Evolutionary conservation across 2,797 vertebrate species (phyloP).

Genomic region (Lateolabrax maculatus): DNA sequence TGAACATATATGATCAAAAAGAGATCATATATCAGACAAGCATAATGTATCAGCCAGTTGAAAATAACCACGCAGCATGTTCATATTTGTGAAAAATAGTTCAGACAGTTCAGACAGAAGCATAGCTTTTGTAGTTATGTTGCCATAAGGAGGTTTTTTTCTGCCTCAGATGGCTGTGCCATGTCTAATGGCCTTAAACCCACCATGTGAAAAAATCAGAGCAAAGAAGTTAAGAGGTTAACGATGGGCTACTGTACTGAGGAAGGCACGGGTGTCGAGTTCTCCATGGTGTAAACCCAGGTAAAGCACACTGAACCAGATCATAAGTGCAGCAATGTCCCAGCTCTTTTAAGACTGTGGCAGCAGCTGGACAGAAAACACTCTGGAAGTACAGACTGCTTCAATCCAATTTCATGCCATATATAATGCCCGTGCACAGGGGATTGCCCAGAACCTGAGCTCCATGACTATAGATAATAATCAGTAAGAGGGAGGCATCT

Average conservation of each 20-base stretch:
- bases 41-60: neutral
- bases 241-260: neutral
- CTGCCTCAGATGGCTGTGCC: neutral
- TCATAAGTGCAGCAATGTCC: neutral
- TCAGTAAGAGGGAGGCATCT: neutral
- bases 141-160: too few species aligned
- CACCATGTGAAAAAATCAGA: neutral
- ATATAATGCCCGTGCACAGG: neutral
- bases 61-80: neutral
- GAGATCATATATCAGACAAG: neutral
- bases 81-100: neutral
- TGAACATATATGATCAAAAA: neutral
- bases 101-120: neutral
- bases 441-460: neutral
- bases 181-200: neutral
- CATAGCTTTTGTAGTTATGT: neutral
- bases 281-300: neutral
- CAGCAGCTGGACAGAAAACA: neutral
- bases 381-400: neutral
- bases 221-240: neutral
- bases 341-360: neutral
- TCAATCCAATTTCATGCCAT: neutral
- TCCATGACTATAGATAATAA: neutral
- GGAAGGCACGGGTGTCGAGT: neutral
- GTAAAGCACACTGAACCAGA: neutral